Evolutionary conservation across 2,797 vertebrate species (phyloP), one percentile per base, ranked within the genome.

Genomic region (Sebastes umbrosus): DNA sequence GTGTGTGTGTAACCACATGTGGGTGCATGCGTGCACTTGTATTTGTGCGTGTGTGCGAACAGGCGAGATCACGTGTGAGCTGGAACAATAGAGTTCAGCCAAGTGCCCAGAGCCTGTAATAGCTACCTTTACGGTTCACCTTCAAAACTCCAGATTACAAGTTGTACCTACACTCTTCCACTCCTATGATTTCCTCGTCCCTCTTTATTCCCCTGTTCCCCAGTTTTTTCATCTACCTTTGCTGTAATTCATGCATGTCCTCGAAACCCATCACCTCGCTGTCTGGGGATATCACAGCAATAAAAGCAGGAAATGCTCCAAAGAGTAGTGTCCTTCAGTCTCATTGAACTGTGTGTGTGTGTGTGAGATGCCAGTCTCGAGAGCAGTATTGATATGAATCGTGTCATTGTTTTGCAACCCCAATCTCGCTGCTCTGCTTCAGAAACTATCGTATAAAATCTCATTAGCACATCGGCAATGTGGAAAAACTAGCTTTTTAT

Each of bases 41-140:
- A 43, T 43, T 65, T 43, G 46, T 73, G 50, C 22, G 12, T 10
- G 36, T 46, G 16, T 50, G 58, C 14, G 6, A 3, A 32, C 55
- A 60, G 16, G 14, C 34, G 24, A 5, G 32, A 67, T 46, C 32
- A 50, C 60, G 55, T 77, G 72, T 75, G 24, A 75, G 81, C 73
- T 67, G 68, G 68, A 85, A 57, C 73, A 87, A 84, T 80, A 77
- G 76, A 86, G 85, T 87, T 88, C 36, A 83, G 86, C 77, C 62
- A 77, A 83, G 68, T 77, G 75, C 83, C 57, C 59, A 74, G 69
- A 92, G 90, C 75, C 69, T 83, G 73, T 82, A 90, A 88, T 80
- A 77, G 65, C 82, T 80, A 89, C 86, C 87, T 91, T 90, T 36
- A 85, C 76, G 80, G 75, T 91, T 94, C 91, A 94, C 92, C 89